phyloP scores from a whole-genome alignment of 2,113 vertebrate genomes.

The human region GRCh38 chrX:132189001-132189500 shows the following conservation, averaged over 20 bases:
- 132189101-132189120: not conserved
- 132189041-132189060: not conserved
- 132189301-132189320: not conserved
- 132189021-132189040: not conserved
- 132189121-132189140: not conserved
- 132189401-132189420: constrained; percentile 30
- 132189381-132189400: not conserved
- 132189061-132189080: not conserved
- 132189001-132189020: not conserved
- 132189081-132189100: not conserved
- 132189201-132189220: not conserved
- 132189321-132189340: not conserved
- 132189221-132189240: not conserved
- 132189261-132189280: not conserved
- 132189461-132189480: not conserved
- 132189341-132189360: not conserved
- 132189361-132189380: not conserved
- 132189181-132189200: not conserved
- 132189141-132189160: not conserved
- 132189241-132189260: not conserved
- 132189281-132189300: not conserved
- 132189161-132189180: not conserved
- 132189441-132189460: constrained; percentile 13
- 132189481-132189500: not conserved
- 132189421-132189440: not conserved